A percentile compares a stretch with the other conserved stretches of the same genome.
Conservation (phyloP, 2,888 invertebrate genomes). For the Andricus curvator region DNA sequence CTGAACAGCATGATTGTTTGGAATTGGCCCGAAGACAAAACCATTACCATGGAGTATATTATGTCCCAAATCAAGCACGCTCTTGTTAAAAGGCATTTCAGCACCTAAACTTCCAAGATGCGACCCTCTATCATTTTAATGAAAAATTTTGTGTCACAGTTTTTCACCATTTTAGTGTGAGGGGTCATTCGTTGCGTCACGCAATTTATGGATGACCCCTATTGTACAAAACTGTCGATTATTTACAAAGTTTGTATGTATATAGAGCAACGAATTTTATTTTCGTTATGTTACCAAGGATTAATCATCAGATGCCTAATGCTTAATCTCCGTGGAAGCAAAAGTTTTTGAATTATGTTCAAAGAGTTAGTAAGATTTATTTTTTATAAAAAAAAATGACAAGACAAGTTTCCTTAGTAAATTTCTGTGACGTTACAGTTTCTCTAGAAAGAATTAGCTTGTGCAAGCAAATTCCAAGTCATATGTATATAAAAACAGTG, state of each 20-base stretch:
- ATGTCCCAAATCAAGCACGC: slow-evolving; percentile 25
- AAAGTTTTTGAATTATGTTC: not conserved
- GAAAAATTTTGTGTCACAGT: not conserved
- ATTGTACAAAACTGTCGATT: not conserved
- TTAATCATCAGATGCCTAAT: not conserved
- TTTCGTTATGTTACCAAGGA: not conserved
- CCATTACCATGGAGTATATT: slow-evolving; percentile 57
- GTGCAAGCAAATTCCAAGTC: not conserved
- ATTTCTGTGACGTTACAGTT: not conserved
- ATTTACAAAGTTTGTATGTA: not conserved
- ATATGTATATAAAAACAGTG: slow-evolving; percentile 3
- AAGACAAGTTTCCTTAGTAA: not conserved
- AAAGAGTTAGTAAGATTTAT: not conserved
- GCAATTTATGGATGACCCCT: not conserved
- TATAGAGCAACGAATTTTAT: not conserved
- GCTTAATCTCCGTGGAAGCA: not conserved
- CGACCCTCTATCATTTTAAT: not conserved
- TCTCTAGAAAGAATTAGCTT: not conserved
- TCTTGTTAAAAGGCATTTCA: slow-evolving; percentile 22
- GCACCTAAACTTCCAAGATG: not conserved
- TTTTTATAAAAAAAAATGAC: not conserved
- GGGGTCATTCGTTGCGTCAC: no score
- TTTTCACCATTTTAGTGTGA: not conserved
- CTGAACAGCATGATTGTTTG: slow-evolving; percentile 65
- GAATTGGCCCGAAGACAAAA: slow-evolving; percentile 62